Evolutionary conservation across 2,113 vertebrate genomes (phyloP), one percentile per base, ranked within the genome.

Genomic region (Sinocyclocheilus anophthalmus): DNA sequence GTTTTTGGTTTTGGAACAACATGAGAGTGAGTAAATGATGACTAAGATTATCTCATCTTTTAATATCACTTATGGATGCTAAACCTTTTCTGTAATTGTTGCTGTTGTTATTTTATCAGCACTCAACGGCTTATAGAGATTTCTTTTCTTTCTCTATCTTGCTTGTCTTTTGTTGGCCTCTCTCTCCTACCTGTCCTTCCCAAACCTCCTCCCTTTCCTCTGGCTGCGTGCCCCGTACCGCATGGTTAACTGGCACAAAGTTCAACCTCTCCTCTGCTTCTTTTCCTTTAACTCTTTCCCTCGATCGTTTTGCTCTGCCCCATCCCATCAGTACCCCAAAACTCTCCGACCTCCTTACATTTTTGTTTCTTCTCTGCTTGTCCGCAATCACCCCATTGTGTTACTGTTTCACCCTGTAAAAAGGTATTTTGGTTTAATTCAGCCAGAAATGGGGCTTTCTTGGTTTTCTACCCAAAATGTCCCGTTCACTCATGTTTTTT

Each of bases 161-260:
- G 10, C 42, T 45, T 45, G 9, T 45, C 48, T 78, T 26, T 16
- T 50, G 22, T 48, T 57, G 48, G 20, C 90, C 88, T 90, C 86
- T 87, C 83, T 83, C 42, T 57, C 16, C 57, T 84, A 69, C 86
- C 91, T 91, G 86, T 91, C 88, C 92, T 91, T 89, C 89, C 91
- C 88, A 91, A 16, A 77, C 67, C 87, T 77, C 81, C 87, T 86
- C 90, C 91, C 87, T 82, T 87, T 22, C 33, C 88, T 87, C 91
- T 95, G 93, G 93, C 93, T 87, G 86, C 63, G 76, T 91, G 92
- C 89, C 92, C 89, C 65, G 88, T 86, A 84, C 85, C 83, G 85
- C 88, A 88, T 81, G 89, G 85, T 86, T 84, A 90, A 90, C 88
- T 91, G 90, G 93, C 88, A 90, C 92, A 87, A 72, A 88, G 83